Conservation (phyloP, 2,113 vertebrate species). For the Indicator maculatus region DNA sequence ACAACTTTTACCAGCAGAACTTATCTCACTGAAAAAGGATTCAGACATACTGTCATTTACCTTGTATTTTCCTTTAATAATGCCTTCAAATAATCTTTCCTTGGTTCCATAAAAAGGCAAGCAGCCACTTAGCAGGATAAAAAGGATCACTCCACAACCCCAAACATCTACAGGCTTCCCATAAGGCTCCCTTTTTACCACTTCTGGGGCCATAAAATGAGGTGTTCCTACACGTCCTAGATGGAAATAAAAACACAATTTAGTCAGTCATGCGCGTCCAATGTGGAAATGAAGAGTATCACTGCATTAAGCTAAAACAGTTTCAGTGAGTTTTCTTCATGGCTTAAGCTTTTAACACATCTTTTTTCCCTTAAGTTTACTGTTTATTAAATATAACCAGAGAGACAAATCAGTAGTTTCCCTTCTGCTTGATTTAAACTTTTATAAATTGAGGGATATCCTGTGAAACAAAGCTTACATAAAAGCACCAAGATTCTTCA, state of each 20-base stretch:
- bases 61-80: constrained; percentile 99
- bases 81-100: constrained; percentile 97
- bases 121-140: constrained; percentile 97
- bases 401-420: neutral
- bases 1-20: constrained; percentile 12
- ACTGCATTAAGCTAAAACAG: neutral
- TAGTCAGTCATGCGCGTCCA: neutral
- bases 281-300: neutral
- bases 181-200: constrained; percentile 97
- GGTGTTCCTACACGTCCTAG: constrained; percentile 96
- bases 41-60: constrained; percentile 70
- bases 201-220: constrained; percentile 99
- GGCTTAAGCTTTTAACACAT: neutral
- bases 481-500: neutral
- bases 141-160: constrained; percentile 98
- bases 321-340: neutral
- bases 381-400: neutral
- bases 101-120: constrained; percentile 99
- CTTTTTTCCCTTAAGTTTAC: neutral
- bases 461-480: neutral
- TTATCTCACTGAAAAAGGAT: constrained; percentile 19
- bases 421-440: neutral
- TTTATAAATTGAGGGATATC: neutral
- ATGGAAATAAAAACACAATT: constrained; percentile 42
- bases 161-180: constrained; percentile 98